A percentile compares a stretch with the other conserved stretches of the same genome.
Evolutionary conservation across 92 coral and sea anemone genomes (phyloP).

Genomic region (Parazoanthus swiftii): DNA sequence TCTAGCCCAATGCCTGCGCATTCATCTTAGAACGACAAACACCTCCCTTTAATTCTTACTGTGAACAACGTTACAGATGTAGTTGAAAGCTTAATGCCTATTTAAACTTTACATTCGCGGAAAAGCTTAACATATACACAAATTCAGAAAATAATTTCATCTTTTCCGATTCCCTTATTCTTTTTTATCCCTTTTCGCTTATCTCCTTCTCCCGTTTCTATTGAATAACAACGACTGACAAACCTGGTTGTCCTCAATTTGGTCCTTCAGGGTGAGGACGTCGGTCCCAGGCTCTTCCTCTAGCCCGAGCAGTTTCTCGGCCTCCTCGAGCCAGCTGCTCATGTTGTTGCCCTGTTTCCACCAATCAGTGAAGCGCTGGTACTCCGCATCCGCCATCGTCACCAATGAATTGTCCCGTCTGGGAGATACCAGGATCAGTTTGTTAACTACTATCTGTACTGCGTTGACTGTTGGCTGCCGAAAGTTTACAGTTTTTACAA

Average conservation of each 20-base stretch:
- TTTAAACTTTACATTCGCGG: too few species aligned
- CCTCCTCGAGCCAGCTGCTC: constrained; percentile 29
- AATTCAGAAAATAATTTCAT: too few species aligned
- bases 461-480: too few species aligned
- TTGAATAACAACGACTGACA: neutral
- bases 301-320: constrained; percentile 6
- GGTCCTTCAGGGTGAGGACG: constrained; percentile 29
- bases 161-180: too few species aligned
- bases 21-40: too few species aligned
- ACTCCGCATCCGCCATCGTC: constrained; percentile 7
- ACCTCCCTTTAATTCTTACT: too few species aligned
- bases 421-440: neutral
- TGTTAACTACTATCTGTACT: too few species aligned
- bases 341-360: constrained; percentile 26
- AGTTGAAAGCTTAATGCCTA: too few species aligned
- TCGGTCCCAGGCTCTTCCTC: constrained; percentile 28
- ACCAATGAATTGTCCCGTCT: neutral
- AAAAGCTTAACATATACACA: too few species aligned
- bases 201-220: neutral
- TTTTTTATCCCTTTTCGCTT: too few species aligned
- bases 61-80: too few species aligned
- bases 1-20: too few species aligned
- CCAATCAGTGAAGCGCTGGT: constrained; percentile 21
- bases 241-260: constrained; percentile 43
- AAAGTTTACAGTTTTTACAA: neutral